phyloP scores from a whole-genome alignment of 2,113 vertebrate genomes.

The Cochlearius cochlearius region DNA sequence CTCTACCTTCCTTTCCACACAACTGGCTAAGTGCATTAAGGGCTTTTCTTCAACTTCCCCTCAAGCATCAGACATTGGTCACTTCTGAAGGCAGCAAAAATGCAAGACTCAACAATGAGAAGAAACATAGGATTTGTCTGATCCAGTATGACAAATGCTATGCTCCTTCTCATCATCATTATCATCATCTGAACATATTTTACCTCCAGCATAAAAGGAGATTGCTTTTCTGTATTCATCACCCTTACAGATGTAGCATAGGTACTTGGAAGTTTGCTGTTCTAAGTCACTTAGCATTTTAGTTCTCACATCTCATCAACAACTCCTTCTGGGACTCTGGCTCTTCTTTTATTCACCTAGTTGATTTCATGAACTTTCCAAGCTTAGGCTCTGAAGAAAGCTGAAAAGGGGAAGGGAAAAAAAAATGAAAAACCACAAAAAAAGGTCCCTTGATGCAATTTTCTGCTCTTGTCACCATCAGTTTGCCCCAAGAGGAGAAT shows the following conservation, averaged over 20 bases:
- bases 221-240: neutral
- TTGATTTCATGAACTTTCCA: neutral
- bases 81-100: neutral
- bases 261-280: neutral
- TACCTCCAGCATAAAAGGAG: neutral
- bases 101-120: neutral
- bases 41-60: neutral
- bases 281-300: neutral
- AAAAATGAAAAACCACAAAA: neutral
- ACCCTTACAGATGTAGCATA: neutral
- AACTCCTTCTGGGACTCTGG: neutral
- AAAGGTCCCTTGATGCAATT: neutral
- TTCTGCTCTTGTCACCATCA: neutral
- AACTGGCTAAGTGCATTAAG: neutral
- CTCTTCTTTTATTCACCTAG: neutral
- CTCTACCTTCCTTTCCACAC: neutral
- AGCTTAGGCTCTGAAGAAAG: neutral
- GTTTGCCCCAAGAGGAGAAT: neutral
- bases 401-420: neutral
- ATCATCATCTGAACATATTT: neutral
- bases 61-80: neutral
- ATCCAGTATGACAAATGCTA: neutral
- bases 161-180: neutral
- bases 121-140: neutral
- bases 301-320: neutral